A percentile compares a stretch with the other conserved stretches of the same genome.
Conservation (phyloP, 2,888 invertebrate species). For the Pollenia griseotomentosa region DNA sequence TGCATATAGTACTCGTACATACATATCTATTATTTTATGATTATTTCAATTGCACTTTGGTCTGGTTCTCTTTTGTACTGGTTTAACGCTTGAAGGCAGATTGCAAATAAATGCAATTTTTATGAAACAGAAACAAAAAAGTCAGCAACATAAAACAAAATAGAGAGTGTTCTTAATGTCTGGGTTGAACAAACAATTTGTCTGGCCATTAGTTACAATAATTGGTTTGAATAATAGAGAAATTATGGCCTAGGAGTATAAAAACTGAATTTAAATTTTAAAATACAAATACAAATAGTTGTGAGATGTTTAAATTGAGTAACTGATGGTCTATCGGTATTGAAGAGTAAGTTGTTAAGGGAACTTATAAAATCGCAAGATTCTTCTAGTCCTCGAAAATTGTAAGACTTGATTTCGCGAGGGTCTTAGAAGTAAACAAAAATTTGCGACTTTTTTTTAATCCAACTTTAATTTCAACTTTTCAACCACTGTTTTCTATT, state of each 20-base stretch:
- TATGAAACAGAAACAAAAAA: constrained; percentile 8
- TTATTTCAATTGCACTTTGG: constrained; percentile 49
- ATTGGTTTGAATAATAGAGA: constrained; percentile 46
- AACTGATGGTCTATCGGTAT: too few species aligned
- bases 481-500: not conserved
- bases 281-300: not conserved
- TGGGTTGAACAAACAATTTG: constrained; percentile 68
- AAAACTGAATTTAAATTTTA: not conserved
- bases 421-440: too few species aligned
- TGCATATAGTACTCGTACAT: not conserved
- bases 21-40: constrained; percentile 14
- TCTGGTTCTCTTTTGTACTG: constrained; percentile 1
- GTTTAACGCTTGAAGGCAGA: constrained; percentile 54
- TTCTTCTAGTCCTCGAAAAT: too few species aligned
- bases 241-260: constrained; percentile 5
- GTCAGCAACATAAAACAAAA: constrained; percentile 34
- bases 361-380: too few species aligned
- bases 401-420: too few species aligned
- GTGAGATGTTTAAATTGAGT: too few species aligned
- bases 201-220: constrained; percentile 64
- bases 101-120: constrained; percentile 69
- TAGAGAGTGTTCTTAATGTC: constrained; percentile 58
- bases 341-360: too few species aligned
- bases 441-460: too few species aligned
- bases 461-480: not conserved